A percentile compares a stretch with the other conserved stretches of the same genome.
phyloP scores from a whole-genome alignment of 2,888 invertebrate species.

The Pristionchus fissidentatus region DNA sequence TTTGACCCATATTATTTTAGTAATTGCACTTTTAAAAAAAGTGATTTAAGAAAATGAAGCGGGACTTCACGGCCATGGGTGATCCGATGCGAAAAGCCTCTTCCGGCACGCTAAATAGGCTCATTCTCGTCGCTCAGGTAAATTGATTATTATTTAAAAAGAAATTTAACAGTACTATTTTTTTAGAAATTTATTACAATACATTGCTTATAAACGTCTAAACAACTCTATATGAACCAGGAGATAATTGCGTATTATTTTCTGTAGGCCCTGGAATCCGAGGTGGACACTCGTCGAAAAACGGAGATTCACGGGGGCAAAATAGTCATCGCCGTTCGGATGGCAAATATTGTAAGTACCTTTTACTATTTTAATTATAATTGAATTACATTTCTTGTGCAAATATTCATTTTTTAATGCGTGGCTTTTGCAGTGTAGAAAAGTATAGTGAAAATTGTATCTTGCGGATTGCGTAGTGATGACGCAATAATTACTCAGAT shows the following conservation, averaged over 20 bases:
- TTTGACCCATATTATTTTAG: neutral
- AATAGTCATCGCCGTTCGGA: slow-evolving; percentile 70
- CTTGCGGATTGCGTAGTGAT: slow-evolving; percentile 29
- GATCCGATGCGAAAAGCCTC: slow-evolving; percentile 64
- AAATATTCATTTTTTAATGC: too few relatives aligned
- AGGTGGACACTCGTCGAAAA: slow-evolving; percentile 69
- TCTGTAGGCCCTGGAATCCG: slow-evolving; percentile 67
- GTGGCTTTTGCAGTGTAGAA: too few relatives aligned
- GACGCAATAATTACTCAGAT: slow-evolving; percentile 61
- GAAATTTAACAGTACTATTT: too few relatives aligned
- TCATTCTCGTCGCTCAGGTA: slow-evolving; percentile 72
- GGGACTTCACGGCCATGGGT: slow-evolving; percentile 16
- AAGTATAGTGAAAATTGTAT: too few relatives aligned
- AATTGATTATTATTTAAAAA: too few relatives aligned
- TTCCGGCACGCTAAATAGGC: slow-evolving; percentile 72
- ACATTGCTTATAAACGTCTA: too few relatives aligned
- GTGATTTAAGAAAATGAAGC: slow-evolving; percentile 29
- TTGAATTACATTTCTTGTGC: neutral
- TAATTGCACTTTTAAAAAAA: neutral
- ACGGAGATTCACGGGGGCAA: slow-evolving; percentile 70
- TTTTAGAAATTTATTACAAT: too few relatives aligned
- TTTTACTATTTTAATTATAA: neutral
- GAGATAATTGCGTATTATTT: neutral
- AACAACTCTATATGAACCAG: too few relatives aligned
- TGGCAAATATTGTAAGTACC: slow-evolving; percentile 69